These are phyloP conservation scores for Chionis minor DNA, from an alignment of 2,113 vertebrate species.

Conservation along the genomic window DNA sequence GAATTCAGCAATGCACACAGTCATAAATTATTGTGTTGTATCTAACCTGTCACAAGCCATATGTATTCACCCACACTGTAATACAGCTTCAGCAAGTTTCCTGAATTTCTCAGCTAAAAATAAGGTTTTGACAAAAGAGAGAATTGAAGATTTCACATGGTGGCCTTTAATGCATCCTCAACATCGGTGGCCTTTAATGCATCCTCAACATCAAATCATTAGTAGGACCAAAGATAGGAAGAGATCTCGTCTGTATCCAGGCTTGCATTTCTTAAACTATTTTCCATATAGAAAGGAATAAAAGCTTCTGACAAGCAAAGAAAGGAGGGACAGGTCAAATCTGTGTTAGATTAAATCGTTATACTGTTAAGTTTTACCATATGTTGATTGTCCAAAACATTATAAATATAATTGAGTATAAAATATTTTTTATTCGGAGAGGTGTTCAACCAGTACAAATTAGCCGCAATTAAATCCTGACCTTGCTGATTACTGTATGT, in stretches of 20 bases:
- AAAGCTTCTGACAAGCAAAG: slow-evolving; percentile 22
- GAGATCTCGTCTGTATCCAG: neutral
- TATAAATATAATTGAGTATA: slow-evolving; percentile 33
- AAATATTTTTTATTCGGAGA: neutral
- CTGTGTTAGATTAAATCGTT: slow-evolving; percentile 25
- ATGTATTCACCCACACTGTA: neutral
- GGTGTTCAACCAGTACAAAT: slow-evolving; percentile 57
- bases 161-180: neutral
- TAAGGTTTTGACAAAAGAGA: neutral
- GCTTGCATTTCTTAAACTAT: neutral
- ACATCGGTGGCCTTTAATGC: neutral
- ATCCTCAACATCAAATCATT: neutral
- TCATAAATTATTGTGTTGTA: neutral
- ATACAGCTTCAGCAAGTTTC: neutral
- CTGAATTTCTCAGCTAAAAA: neutral
- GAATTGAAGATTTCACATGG: neutral
- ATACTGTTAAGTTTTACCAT: slow-evolving; percentile 6
- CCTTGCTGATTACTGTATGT: neutral
- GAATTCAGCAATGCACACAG: neutral
- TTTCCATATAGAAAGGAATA: neutral
- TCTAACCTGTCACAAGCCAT: neutral
- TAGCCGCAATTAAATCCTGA: slow-evolving; percentile 43
- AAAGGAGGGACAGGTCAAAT: neutral
- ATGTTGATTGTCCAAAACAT: slow-evolving; percentile 26
- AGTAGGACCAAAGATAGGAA: neutral